These are phyloP conservation scores for Candidula unifasciata DNA, from an alignment of 2,888 invertebrate species.

Conservation along the genomic window DNA sequence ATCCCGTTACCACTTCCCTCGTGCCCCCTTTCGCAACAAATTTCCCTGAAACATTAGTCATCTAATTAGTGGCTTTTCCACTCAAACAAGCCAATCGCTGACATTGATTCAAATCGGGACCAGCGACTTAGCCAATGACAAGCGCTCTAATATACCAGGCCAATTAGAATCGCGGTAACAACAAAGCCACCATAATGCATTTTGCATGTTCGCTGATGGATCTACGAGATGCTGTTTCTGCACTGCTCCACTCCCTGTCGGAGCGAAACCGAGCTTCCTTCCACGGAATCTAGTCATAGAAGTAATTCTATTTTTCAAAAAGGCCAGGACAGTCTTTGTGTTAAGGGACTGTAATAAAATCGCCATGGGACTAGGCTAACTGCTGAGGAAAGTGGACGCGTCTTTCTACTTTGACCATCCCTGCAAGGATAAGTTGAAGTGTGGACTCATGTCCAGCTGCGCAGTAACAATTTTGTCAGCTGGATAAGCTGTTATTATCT, in stretches of 20 bases:
- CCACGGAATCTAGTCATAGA: not conserved
- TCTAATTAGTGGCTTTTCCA: too few species aligned
- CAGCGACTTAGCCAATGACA: slow-evolving; percentile 14
- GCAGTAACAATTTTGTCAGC: too few species aligned
- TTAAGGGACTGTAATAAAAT: not conserved
- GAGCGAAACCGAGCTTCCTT: not conserved
- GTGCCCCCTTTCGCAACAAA: too few species aligned
- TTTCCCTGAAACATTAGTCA: too few species aligned
- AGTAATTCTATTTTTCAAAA: not conserved
- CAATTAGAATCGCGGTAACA: not conserved
- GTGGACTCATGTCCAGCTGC: too few species aligned
- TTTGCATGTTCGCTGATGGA: slow-evolving; percentile 16
- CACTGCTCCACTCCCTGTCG: not conserved
- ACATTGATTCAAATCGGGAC: slow-evolving; percentile 27
- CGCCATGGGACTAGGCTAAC: not conserved
- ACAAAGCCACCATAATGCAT: slow-evolving; percentile 23
- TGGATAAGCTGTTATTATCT: too few species aligned
- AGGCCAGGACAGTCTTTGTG: not conserved
- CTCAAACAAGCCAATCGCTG: slow-evolving; percentile 3
- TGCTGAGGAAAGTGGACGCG: too few species aligned
- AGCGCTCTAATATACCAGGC: not conserved
- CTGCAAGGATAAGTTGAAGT: too few species aligned
- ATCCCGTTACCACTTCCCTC: too few species aligned
- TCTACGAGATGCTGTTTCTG: not conserved
- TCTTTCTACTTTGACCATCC: too few species aligned